A percentile compares a stretch with the other conserved stretches of the same genome.
These are phyloP conservation scores for Pollimyrus isidori DNA, from an alignment of 2,113 vertebrate species.

Conservation along the genomic window DNA sequence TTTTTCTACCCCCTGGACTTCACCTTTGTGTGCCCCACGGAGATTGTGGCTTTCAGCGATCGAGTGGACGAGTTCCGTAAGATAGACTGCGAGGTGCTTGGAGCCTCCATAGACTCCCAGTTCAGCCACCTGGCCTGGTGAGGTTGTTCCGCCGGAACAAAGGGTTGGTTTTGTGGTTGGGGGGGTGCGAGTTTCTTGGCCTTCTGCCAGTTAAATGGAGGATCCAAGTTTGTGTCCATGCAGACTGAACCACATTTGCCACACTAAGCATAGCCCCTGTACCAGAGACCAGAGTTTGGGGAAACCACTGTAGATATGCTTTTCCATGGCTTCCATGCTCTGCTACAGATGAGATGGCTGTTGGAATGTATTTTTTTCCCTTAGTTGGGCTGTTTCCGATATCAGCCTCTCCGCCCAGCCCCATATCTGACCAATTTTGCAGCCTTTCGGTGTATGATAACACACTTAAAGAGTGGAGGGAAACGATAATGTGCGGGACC, in stretches of 20 bases:
- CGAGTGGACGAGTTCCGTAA: conserved; percentile 65
- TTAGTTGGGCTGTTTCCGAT: background rate
- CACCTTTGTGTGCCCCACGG: conserved; percentile 87
- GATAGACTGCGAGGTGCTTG: conserved; percentile 72
- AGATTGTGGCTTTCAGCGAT: conserved; percentile 83
- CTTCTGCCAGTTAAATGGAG: background rate
- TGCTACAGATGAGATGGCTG: background rate
- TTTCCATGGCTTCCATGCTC: background rate
- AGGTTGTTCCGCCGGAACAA: conserved; percentile 19
- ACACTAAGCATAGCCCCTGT: background rate
- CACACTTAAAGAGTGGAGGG: background rate
- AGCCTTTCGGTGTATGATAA: conserved; percentile 29
- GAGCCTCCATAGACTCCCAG: conserved; percentile 78
- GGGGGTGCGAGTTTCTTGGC: background rate
- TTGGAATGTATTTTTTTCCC: background rate
- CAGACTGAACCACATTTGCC: background rate
- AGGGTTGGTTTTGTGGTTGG: background rate
- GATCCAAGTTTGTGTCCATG: background rate
- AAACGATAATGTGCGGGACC: conserved; percentile 14
- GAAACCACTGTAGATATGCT: background rate
- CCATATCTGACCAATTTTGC: background rate
- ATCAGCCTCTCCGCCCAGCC: background rate
- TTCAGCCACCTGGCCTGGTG: conserved; percentile 84
- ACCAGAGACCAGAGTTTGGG: background rate
- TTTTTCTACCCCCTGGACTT: conserved; percentile 90